Base-by-base conservation (phyloP, 2,797 vertebrate species). In the Sebastiscus albofasciatus region DNA sequence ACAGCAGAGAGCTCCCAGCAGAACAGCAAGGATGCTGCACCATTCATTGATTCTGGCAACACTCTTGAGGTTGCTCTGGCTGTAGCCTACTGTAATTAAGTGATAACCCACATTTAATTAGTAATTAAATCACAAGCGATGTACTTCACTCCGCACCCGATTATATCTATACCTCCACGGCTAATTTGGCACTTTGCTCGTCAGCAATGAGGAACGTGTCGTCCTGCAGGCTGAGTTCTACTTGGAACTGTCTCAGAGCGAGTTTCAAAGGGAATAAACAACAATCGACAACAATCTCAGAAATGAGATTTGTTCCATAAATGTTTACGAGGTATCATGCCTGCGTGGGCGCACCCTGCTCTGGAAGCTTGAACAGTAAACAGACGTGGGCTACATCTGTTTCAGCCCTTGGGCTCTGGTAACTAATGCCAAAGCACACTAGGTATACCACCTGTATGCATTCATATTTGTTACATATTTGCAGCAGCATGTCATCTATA, bases 61-160 rank as follows among this genome's bases (percentile, higher is more conserved):
- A 52, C 78, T 89, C 76, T 69, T 4, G 76, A 84, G 87, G 83
- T 80, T 78, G 82, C 83, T 77, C 83, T 84, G 84, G 76, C 81
- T 89, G 82, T 77, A 84, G 83, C 71, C 75, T 67, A 71, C 86
- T 89, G 77, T 74, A 77, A 84, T 86, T 89, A 93, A 93, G 86
- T 56, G 82, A 92, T 90, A 92, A 88, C 90, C 88, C 22, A 79
- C 76, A 83, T 93, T 91, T 92, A 92, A 94, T 94, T 93, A 90
- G 77, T 83, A 82, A 88, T 94, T 90, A 90, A 92, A 89, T 90
- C 84, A 81, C 81, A 34, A 34, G 86, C 70, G 13, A 90, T 93
- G 92, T 81, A 88, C 77, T 85, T 81, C 67, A 72, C 83, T 77
- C 75, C 65, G 18, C 74, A 80, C 54, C 52, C 11, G 69, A 82